A percentile compares a stretch with the other conserved stretches of the same genome.
phyloP scores from a whole-genome alignment of 30 jellyfish, hydroid and myxozoan species.

The Aurelia sp. region DNA sequence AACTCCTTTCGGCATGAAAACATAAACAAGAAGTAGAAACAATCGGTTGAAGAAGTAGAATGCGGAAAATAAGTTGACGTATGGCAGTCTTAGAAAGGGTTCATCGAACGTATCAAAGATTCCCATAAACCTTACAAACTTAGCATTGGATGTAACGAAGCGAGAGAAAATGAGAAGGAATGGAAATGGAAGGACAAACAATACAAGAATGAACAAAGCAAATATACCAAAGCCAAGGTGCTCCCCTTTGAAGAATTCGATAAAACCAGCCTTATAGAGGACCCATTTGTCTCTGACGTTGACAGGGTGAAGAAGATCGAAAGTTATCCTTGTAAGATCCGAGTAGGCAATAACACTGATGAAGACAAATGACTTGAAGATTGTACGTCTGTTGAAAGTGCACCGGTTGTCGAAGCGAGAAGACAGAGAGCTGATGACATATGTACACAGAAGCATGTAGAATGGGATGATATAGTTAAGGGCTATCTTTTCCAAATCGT shows the following conservation, averaged over 20 bases:
- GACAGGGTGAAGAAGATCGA: conserved; percentile 70
- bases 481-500: conserved; percentile 52
- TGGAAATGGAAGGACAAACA: conserved; percentile 71
- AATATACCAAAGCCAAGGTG: conserved; percentile 52
- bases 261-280: conserved; percentile 58
- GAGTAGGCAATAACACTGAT: conserved; percentile 74
- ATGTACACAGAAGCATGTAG: conserved; percentile 56
- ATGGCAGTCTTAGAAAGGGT: conserved; percentile 24
- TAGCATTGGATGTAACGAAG: conserved; percentile 8
- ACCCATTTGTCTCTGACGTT: conserved; percentile 40
- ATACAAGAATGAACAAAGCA: conserved; percentile 44
- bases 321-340: conserved; percentile 76
- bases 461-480: conserved; percentile 74
- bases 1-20: conserved; percentile 43
- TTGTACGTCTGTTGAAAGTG: conserved; percentile 48
- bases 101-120: conserved; percentile 62
- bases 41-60: conserved; percentile 69
- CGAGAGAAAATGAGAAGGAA: conserved; percentile 62
- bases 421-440: conserved; percentile 19
- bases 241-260: conserved; percentile 37
- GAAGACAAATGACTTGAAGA: conserved; percentile 65
- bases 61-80: conserved; percentile 43
- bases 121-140: conserved; percentile 44
- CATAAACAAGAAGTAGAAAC: conserved; percentile 37
- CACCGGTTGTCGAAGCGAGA: conserved; percentile 32